Evolutionary conservation across 1,140 invertebrate species (phyloP).

Genomic region (Scaptodrosophila lebanonensis): DNA sequence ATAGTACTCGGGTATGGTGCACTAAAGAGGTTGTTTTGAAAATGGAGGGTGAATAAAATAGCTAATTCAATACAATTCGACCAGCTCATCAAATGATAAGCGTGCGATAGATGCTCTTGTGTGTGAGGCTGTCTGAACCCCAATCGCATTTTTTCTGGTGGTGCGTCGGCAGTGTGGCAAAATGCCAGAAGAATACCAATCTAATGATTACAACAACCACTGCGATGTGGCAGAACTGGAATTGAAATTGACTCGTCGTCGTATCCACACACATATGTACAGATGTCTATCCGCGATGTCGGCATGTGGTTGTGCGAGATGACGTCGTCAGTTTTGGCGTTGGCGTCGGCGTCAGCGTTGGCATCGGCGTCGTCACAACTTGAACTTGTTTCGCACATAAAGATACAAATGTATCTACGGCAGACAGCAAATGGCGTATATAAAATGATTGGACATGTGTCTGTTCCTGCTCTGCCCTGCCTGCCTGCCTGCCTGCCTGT

Average conservation of each 20-base stretch:
- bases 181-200: constrained; percentile 70
- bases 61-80: constrained; percentile 68
- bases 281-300: background rate
- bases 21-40: too few relatives aligned
- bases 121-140: constrained; percentile 33
- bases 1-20: too few relatives aligned
- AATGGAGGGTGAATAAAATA: constrained; percentile 34
- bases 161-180: constrained; percentile 12
- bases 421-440: constrained; percentile 75
- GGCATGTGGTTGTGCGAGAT: constrained; percentile 6
- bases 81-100: constrained; percentile 67
- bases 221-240: constrained; percentile 56
- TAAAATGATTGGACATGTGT: constrained; percentile 71
- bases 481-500: background rate
- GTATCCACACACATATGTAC: constrained; percentile 21
- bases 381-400: constrained; percentile 72
- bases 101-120: constrained; percentile 35
- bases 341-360: constrained; percentile 16
- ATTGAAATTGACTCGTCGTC: constrained; percentile 65
- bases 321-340: constrained; percentile 15
- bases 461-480: constrained; percentile 21
- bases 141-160: constrained; percentile 2
- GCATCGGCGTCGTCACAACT: constrained; percentile 16
- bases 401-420: constrained; percentile 72
- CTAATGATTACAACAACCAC: constrained; percentile 61